Conservation (phyloP, 2,888 invertebrate species). For the Lottia scabra region DNA sequence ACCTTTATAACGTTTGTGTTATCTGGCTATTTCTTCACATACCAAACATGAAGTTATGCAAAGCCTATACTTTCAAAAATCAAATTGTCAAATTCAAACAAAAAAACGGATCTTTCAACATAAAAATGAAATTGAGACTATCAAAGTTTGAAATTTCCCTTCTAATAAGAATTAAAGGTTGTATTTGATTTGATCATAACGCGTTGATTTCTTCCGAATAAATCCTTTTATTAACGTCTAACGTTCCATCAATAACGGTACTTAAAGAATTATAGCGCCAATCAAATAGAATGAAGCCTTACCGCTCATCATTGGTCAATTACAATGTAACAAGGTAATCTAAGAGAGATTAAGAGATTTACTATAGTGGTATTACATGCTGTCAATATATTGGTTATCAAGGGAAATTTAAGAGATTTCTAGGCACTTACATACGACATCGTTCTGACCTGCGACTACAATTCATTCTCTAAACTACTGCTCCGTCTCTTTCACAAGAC, state of each 20-base stretch:
- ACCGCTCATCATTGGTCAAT: background rate
- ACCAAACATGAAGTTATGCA: too few relatives aligned
- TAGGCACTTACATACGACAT: background rate
- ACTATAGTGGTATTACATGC: background rate
- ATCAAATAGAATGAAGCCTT: background rate
- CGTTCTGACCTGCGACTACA: background rate
- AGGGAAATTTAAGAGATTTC: background rate
- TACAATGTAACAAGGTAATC: conserved; percentile 1
- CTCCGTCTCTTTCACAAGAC: background rate
- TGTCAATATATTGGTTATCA: background rate
- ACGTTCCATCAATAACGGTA: background rate
- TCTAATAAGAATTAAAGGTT: too few relatives aligned
- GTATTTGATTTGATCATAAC: too few relatives aligned
- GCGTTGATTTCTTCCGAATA: background rate
- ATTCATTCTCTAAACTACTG: background rate
- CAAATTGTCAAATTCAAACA: too few relatives aligned
- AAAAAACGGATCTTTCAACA: too few relatives aligned
- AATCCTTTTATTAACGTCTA: background rate
- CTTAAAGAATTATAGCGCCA: conserved; percentile 2
- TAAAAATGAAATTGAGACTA: too few relatives aligned
- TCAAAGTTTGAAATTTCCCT: too few relatives aligned
- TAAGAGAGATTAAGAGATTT: conserved; percentile 2
- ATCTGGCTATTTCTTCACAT: too few relatives aligned
- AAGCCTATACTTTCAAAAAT: too few relatives aligned
- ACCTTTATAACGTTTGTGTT: too few relatives aligned